Evolutionary conservation across 1,140 invertebrate species (phyloP).

Genomic region (Littorina saxatilis): DNA sequence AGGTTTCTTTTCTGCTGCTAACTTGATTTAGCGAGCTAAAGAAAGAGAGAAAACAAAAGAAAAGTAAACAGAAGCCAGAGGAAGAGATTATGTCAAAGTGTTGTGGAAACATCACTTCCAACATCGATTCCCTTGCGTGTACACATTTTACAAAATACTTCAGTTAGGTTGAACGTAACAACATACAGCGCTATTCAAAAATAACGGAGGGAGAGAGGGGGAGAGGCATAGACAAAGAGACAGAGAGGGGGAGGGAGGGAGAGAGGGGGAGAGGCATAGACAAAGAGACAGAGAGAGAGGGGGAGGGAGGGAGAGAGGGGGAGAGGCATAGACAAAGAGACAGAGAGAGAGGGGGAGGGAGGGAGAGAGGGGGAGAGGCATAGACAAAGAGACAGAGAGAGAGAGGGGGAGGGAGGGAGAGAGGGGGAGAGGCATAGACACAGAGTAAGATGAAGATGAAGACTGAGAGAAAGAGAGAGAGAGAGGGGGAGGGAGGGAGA

Average conservation of each 20-base stretch:
- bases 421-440: neutral
- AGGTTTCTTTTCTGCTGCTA: too few species aligned
- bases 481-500: neutral
- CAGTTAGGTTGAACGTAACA: too few species aligned
- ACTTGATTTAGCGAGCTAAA: too few species aligned
- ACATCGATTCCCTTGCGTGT: too few species aligned
- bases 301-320: neutral
- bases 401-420: slow-evolving; percentile 36
- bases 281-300: neutral
- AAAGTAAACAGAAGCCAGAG: neutral
- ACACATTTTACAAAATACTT: too few species aligned
- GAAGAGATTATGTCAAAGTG: neutral
- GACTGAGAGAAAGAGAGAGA: neutral
- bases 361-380: slow-evolving; percentile 33
- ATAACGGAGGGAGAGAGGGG: neutral
- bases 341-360: neutral
- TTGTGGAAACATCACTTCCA: neutral
- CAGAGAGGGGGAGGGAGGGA: neutral
- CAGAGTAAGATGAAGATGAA: too few species aligned
- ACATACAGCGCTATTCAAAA: too few species aligned
- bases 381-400: slow-evolving; percentile 39
- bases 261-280: neutral
- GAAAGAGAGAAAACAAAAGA: too few species aligned
- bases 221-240: neutral
- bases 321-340: neutral